Percentiles rank a stretch among this genome's conserved stretches.
phyloP scores from a whole-genome alignment of 2,888 invertebrate genomes.

The Agriopis leucophaearia region DNA sequence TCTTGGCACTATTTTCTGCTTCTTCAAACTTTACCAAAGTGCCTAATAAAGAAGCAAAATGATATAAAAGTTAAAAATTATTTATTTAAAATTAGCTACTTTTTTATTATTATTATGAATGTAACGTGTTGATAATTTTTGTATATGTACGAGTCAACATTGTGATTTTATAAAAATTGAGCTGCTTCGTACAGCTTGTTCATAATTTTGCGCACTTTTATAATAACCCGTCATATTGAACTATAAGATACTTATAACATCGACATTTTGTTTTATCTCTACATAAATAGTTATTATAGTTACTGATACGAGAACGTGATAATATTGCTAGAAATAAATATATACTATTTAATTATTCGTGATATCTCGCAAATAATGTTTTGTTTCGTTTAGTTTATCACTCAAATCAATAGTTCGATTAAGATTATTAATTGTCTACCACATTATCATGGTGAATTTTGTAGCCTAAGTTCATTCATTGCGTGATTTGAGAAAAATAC shows the following conservation, averaged over 20 bases:
- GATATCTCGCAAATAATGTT: not conserved
- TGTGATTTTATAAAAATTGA: constrained; percentile 2
- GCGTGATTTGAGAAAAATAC: too few species aligned
- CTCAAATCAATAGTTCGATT: not conserved
- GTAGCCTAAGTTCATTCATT: too few species aligned
- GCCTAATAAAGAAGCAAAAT: constrained; percentile 66
- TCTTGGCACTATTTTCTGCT: constrained; percentile 38
- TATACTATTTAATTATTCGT: not conserved
- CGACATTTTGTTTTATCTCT: not conserved
- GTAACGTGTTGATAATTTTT: constrained; percentile 21
- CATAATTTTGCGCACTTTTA: constrained; percentile 9
- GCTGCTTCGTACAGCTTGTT: not conserved
- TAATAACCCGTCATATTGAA: not conserved
- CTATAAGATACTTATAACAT: not conserved
- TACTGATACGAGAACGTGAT: constrained; percentile 11
- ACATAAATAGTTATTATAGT: not conserved
- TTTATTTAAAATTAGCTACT: not conserved
- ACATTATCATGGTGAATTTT: not conserved
- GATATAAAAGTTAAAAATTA: not conserved
- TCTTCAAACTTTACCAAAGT: constrained; percentile 63
- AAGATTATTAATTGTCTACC: too few species aligned
- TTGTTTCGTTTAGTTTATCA: not conserved
- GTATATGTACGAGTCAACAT: constrained; percentile 20
- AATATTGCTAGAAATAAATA: constrained; percentile 8
- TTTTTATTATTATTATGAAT: not conserved